phyloP scores from a whole-genome alignment of 1,140 invertebrate genomes.

The Cepaea nemoralis region DNA sequence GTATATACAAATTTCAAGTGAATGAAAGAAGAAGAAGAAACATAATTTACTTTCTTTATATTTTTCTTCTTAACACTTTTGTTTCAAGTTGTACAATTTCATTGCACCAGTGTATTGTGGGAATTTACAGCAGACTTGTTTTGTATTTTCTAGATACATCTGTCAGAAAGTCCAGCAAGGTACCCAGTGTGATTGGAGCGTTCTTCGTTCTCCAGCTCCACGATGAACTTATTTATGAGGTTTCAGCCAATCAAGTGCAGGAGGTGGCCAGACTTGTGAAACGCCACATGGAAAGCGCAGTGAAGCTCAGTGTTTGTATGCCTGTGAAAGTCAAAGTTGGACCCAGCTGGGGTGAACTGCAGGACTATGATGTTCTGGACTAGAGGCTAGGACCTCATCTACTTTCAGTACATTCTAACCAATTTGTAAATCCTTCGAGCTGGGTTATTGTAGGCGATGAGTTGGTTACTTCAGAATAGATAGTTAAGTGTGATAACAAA shows the following conservation, averaged over 20 bases:
- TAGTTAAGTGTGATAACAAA: not conserved
- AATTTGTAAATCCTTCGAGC: not conserved
- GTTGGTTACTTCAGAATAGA: not conserved
- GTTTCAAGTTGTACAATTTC: no score
- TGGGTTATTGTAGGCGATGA: not conserved
- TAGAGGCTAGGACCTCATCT: no score
- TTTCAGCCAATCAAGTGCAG: slow-evolving; percentile 75
- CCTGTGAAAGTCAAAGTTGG: slow-evolving; percentile 90
- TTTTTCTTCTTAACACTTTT: no score
- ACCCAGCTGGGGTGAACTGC: slow-evolving; percentile 79
- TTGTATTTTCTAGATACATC: not conserved
- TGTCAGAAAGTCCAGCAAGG: slow-evolving; percentile 18
- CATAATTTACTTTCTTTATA: no score
- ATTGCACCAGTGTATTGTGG: no score
- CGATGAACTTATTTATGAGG: slow-evolving; percentile 96
- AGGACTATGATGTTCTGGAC: slow-evolving; percentile 47
- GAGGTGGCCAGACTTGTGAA: slow-evolving; percentile 80
- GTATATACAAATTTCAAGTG: no score
- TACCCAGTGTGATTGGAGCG: slow-evolving; percentile 65
- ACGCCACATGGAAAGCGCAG: slow-evolving; percentile 85
- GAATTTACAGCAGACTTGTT: no score
- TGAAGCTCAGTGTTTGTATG: slow-evolving; percentile 81
- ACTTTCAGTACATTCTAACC: not conserved
- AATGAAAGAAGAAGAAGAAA: no score
- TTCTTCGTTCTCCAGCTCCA: slow-evolving; percentile 90